Evolutionary conservation across 2,888 invertebrate species (phyloP).

Genomic region (Lithophane socia): DNA sequence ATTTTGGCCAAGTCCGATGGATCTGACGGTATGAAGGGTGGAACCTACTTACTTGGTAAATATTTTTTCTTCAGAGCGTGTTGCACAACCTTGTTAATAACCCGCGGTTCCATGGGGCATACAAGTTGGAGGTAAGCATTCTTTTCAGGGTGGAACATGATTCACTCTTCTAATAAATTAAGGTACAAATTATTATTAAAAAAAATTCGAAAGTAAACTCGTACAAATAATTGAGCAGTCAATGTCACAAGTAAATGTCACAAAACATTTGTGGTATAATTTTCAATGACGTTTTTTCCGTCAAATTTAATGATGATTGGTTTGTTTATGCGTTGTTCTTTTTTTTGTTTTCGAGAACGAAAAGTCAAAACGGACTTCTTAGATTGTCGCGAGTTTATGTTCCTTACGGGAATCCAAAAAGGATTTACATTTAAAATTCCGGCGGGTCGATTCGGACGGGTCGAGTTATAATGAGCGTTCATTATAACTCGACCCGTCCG

Average conservation of each 20-base stretch:
- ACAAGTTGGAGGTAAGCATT: conserved; percentile 86
- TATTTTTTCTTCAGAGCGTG: conserved; percentile 76
- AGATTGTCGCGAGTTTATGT: no score
- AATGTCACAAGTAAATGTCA: no score
- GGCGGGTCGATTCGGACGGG: no score
- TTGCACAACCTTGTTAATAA: conserved; percentile 84
- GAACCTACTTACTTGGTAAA: neutral
- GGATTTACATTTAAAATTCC: conserved; percentile 4
- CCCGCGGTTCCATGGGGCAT: conserved; percentile 81
- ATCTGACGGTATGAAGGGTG: neutral
- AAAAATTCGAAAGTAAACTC: neutral
- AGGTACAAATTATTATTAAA: conserved; percentile 13
- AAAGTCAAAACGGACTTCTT: no score
- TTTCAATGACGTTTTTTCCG: conserved; percentile 2
- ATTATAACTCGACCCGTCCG: no score
- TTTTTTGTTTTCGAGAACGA: neutral
- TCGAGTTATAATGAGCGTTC: no score
- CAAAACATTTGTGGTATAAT: neutral
- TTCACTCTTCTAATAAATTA: neutral
- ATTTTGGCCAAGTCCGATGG: neutral
- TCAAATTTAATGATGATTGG: neutral
- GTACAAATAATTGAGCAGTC: no score
- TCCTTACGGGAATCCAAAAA: no score
- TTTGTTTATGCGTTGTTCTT: conserved; percentile 8
- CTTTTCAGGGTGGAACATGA: conserved; percentile 84